These are phyloP conservation scores for Bhutanitis thaidina DNA, from an alignment of 2,888 invertebrate species.

Conservation along the genomic window DNA sequence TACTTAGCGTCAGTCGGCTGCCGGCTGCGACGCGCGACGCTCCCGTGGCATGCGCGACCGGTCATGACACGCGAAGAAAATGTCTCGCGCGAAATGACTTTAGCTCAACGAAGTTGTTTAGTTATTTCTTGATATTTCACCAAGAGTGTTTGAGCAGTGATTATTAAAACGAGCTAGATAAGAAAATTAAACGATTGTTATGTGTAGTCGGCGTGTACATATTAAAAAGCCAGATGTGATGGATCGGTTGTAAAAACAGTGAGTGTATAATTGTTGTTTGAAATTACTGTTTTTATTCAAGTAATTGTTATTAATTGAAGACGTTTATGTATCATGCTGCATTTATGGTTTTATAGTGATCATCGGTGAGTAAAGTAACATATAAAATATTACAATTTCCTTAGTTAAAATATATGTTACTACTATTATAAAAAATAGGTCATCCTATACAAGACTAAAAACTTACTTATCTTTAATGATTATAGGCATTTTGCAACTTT, in stretches of 20 bases:
- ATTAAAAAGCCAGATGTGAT: constrained; percentile 31
- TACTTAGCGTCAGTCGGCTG: constrained; percentile 57
- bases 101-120: constrained; percentile 31
- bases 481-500: no score
- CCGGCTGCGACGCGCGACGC: constrained; percentile 51
- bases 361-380: constrained; percentile 72
- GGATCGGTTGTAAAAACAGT: constrained; percentile 54
- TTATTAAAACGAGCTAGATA: neutral
- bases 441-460: no score
- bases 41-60: constrained; percentile 49
- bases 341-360: constrained; percentile 73
- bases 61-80: constrained; percentile 34
- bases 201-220: constrained; percentile 9
- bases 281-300: constrained; percentile 13
- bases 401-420: no score
- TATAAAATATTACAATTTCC: no score
- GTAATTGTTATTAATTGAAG: constrained; percentile 24
- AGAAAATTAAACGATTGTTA: neutral
- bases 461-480: no score
- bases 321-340: constrained; percentile 57
- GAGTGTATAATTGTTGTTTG: constrained; percentile 43
- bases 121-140: constrained; percentile 15
- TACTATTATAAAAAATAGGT: no score
- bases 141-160: constrained; percentile 20
- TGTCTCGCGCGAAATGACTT: constrained; percentile 52